Percentiles rank a stretch among this genome's conserved stretches.
These are phyloP conservation scores for Cathartes aura DNA, from an alignment of 2,113 vertebrate genomes.

Conservation along the genomic window DNA sequence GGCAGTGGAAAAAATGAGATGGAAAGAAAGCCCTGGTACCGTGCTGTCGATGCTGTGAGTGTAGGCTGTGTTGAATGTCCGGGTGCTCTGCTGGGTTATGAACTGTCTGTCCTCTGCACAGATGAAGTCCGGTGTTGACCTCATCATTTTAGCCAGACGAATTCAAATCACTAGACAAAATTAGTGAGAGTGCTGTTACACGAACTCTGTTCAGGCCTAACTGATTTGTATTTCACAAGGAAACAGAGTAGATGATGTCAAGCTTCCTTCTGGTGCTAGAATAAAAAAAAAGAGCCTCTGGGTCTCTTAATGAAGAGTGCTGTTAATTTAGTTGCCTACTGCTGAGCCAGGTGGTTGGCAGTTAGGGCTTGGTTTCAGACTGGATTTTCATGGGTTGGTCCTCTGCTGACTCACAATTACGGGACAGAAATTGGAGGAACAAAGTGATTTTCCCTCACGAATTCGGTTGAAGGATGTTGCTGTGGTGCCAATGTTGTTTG, in stretches of 20 bases:
- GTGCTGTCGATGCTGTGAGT: neutral
- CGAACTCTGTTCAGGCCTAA: rapidly evolving
- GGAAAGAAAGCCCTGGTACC: too few species aligned
- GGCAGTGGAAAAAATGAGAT: neutral
- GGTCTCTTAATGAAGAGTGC: neutral
- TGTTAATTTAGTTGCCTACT: neutral
- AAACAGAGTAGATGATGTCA: neutral
- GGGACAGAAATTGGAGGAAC: neutral
- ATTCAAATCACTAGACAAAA: neutral
- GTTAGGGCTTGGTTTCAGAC: neutral
- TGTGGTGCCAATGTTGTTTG: neutral
- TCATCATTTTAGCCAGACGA: rapidly evolving
- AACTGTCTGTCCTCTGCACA: too few species aligned
- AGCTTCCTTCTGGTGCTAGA: neutral
- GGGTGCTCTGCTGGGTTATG: neutral
- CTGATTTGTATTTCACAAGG: too few species aligned
- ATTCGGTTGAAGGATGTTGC: neutral
- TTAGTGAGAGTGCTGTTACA: too few species aligned
- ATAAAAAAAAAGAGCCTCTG: neutral
- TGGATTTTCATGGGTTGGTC: neutral
- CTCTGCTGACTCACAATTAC: neutral
- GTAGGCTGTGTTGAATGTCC: too few species aligned
- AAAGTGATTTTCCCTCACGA: neutral
- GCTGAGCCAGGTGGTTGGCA: neutral
- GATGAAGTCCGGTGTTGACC: neutral